phyloP scores from a whole-genome alignment of 2,797 vertebrate genomes.

The Chiroxiphia lanceolata region DNA sequence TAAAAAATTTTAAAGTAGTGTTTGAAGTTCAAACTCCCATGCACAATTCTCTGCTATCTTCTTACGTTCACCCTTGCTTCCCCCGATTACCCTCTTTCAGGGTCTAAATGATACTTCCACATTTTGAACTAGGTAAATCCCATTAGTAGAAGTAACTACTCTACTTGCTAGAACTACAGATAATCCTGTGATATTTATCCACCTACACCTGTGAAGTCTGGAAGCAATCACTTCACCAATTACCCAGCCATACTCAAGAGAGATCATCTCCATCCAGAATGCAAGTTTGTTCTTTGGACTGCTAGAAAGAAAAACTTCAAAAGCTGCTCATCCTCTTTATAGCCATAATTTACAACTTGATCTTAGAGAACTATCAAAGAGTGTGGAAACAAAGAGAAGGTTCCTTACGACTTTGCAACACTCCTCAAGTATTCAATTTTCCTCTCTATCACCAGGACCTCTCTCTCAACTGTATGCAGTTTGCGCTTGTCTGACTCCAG shows the following conservation, averaged over 20 bases:
- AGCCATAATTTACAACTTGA: not conserved
- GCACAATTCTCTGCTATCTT: not conserved
- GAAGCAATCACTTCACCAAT: not conserved
- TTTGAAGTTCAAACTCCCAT: not conserved
- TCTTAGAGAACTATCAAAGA: not conserved
- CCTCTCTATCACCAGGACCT: slow-evolving; percentile 80
- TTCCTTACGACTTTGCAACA: slow-evolving; percentile 81
- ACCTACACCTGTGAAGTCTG: not conserved
- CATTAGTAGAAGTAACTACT: not conserved
- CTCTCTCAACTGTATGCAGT: slow-evolving; percentile 74
- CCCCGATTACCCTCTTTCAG: not conserved
- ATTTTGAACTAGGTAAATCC: not conserved
- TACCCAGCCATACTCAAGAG: not conserved
- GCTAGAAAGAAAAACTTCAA: not conserved
- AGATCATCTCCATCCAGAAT: not conserved
- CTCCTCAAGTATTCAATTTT: slow-evolving; percentile 84
- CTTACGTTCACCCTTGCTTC: not conserved
- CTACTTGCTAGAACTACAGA: not conserved
- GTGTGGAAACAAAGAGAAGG: not conserved
- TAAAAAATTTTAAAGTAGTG: not conserved
- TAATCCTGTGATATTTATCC: not conserved
- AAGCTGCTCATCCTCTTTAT: not conserved
- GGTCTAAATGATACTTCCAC: not conserved
- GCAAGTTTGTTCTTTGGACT: not conserved
- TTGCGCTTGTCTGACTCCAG: slow-evolving; percentile 70